These are phyloP conservation scores for Scaptodrosophila lebanonensis DNA, from an alignment of 1,140 invertebrate genomes.

Conservation along the genomic window DNA sequence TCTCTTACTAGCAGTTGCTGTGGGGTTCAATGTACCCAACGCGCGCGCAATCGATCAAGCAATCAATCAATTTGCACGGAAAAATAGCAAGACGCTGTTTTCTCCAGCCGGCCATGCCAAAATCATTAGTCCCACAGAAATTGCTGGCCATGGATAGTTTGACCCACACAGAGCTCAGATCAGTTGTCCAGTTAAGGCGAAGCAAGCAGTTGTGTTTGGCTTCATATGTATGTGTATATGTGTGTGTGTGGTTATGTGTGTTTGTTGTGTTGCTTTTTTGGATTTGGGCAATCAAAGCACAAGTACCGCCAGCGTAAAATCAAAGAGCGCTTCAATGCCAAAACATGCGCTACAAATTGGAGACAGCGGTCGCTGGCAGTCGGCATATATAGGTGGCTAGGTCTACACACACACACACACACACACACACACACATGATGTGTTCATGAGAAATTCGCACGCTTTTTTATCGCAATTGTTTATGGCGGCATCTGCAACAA, in stretches of 20 bases:
- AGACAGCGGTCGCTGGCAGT: conserved; percentile 30
- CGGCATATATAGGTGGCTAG: conserved; percentile 43
- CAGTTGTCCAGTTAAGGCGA: conserved; percentile 57
- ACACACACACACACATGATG: too few relatives aligned
- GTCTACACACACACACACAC: conserved; percentile 45
- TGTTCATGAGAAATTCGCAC: conserved; percentile 74
- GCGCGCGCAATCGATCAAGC: conserved; percentile 56
- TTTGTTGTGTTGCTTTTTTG: conserved; percentile 36
- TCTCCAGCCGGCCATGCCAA: conserved; percentile 46
- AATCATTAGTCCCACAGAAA: conserved; percentile 69
- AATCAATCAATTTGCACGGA: conserved; percentile 59
- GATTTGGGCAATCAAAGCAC: conserved; percentile 70
- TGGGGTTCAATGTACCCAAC: neutral
- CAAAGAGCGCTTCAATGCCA: conserved; percentile 23
- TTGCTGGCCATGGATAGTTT: conserved; percentile 60
- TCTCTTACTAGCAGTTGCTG: conserved; percentile 13
- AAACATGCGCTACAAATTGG: conserved; percentile 55
- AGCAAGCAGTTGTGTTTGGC: conserved; percentile 27
- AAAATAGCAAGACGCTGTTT: too few relatives aligned
- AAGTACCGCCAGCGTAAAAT: conserved; percentile 48
- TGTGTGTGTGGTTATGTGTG: conserved; percentile 9
- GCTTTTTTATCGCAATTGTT: conserved; percentile 74
- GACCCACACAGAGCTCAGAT: conserved; percentile 45
- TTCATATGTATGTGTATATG: conserved; percentile 15
- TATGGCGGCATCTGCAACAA: conserved; percentile 71